Base-by-base conservation (phyloP, 2,888 invertebrate species). In the Andrena haemorrhoa region DNA sequence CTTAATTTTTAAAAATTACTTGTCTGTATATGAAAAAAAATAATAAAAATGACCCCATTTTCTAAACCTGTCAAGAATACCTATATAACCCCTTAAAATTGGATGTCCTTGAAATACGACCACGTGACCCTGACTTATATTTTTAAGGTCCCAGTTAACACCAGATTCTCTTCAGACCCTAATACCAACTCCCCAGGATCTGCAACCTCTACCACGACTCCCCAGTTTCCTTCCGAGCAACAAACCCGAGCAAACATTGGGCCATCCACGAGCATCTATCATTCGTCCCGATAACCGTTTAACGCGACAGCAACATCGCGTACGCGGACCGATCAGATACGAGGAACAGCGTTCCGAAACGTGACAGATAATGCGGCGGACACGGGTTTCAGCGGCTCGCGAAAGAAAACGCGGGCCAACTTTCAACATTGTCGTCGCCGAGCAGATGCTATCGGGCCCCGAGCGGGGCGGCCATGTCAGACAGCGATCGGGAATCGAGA, bases 221-320 rank as follows among this genome's bases (percentile, higher is more conserved):
- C 20, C 0, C 33, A 53, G 53, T 53, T 66, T 16, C 33, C 66
- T 33, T 41, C 31, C 6, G 53, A 7, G 26, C 56, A 26, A 33
- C 58, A 68, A 56, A 26, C 35, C 26, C 35, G 26, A 20, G 23
- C 23, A 29, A 33, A 66, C 75, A 41, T 75, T 61, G 12, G 66
- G 41, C 66, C 61, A 41, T 64, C 58, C 69, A 35, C 10, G 79
- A 16, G 10, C 79, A 70, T 79, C 65, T 58, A 79, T 79, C 79
- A 79, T 65, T 79, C 79, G 58, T 23, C 20, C 10, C 41, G 79
- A 79, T 79, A 79, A 79, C 64, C 78, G 56, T 29, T 31, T 20
- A 76, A 77, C 70, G 79, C 70, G 79, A 79, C 79, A 71, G 79
- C 79, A 47, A 65, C 70, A 79, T 31, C 79, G 79, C 79, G 78